A percentile compares a stretch with the other conserved stretches of the same genome.
These are phyloP conservation scores for Harpegnathos saltator DNA, from an alignment of 1,140 invertebrate genomes.

Conservation along the genomic window DNA sequence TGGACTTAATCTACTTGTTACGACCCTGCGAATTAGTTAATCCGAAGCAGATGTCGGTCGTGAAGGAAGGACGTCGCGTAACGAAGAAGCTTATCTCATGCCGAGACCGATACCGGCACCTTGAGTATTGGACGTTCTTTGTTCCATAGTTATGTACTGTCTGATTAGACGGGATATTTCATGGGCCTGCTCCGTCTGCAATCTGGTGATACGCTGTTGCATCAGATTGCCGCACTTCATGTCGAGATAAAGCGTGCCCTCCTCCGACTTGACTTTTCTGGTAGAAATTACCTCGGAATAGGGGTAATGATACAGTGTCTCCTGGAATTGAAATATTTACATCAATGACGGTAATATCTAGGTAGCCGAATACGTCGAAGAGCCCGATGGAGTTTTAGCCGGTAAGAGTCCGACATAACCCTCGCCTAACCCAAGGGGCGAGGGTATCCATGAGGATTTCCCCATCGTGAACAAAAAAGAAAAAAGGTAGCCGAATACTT, in stretches of 20 bases:
- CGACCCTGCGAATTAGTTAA: not conserved
- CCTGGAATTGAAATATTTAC: conserved; percentile 84
- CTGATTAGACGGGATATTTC: conserved; percentile 97
- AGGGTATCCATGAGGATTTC: too few relatives aligned
- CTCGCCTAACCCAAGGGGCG: too few relatives aligned
- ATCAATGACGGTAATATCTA: too few relatives aligned
- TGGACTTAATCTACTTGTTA: not conserved
- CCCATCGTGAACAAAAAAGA: too few relatives aligned
- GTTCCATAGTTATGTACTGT: conserved; percentile 97
- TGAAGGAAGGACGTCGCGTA: not conserved
- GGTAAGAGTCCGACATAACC: too few relatives aligned
- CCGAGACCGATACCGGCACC: conserved; percentile 78
- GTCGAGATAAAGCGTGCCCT: conserved; percentile 96
- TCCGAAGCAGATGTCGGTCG: conserved; percentile 10
- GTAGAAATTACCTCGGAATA: conserved; percentile 98
- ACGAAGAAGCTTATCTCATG: conserved; percentile 79
- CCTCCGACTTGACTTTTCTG: conserved; percentile 95
- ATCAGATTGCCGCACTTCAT: conserved; percentile 99
- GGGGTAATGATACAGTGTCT: conserved; percentile 95
- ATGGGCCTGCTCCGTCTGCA: conserved; percentile 98
- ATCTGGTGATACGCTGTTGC: conserved; percentile 96
- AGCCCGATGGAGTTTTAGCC: too few relatives aligned
- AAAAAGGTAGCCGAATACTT: too few relatives aligned
- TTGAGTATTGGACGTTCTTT: conserved; percentile 85
- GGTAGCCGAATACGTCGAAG: too few relatives aligned